These are phyloP conservation scores for Celastrina argiolus DNA, from an alignment of 2,888 invertebrate genomes.

Conservation along the genomic window DNA sequence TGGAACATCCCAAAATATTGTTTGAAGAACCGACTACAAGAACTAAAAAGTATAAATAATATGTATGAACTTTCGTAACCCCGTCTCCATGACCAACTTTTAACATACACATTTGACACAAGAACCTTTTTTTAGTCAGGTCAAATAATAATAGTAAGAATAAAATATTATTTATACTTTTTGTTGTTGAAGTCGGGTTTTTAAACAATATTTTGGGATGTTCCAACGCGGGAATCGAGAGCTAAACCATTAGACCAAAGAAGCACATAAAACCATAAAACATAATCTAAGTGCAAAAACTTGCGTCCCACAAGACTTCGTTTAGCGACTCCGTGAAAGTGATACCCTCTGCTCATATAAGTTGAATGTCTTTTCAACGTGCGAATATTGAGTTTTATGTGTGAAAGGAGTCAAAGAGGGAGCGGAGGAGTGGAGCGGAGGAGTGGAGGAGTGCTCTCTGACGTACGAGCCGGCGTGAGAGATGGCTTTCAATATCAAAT, in stretches of 20 bases:
- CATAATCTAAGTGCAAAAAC: conserved; percentile 23
- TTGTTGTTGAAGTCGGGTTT: no score
- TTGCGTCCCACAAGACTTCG: conserved; percentile 24
- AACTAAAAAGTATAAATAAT: no score
- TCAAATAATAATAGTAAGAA: no score
- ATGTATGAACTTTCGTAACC: no score
- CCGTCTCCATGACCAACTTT: no score
- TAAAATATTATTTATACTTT: no score
- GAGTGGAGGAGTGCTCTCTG: conserved; percentile 58
- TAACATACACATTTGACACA: no score
- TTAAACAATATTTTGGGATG: no score
- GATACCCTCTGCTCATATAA: conserved; percentile 33
- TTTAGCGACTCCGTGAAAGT: conserved; percentile 37
- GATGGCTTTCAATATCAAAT: conserved; percentile 81
- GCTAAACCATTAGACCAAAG: not conserved
- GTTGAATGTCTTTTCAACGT: conserved; percentile 43
- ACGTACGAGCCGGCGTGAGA: conserved; percentile 61
- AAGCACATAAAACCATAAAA: conserved; percentile 17
- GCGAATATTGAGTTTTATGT: conserved; percentile 54
- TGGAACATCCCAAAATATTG: no score
- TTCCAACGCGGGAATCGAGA: not conserved
- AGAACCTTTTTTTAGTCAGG: no score
- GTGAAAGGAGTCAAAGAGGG: conserved; percentile 63
- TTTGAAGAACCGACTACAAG: no score
- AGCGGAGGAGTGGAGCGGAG: conserved; percentile 31